phyloP scores from a whole-genome alignment of 1,140 invertebrate genomes.

The Triops cancriformis region DNA sequence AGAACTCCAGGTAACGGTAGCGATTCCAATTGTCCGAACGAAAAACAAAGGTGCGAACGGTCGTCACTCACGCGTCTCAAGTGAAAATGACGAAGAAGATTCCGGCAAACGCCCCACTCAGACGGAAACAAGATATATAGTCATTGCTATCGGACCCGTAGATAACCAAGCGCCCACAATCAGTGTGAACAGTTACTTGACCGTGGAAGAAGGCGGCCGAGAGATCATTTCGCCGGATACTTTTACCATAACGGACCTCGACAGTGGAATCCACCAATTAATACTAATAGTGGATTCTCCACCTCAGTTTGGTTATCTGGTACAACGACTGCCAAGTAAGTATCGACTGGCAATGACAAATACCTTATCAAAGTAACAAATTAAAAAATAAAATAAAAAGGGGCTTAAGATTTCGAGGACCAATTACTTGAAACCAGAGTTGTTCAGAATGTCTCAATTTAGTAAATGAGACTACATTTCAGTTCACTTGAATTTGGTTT shows the following conservation, averaged over 20 bases:
- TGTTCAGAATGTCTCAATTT: too few species aligned
- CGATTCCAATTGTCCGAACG: not conserved
- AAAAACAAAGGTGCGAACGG: not conserved
- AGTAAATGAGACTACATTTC: too few species aligned
- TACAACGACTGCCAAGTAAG: slow-evolving; percentile 18
- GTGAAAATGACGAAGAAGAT: not conserved
- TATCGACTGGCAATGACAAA: too few species aligned
- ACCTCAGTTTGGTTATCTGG: slow-evolving; percentile 21
- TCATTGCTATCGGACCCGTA: slow-evolving; percentile 21
- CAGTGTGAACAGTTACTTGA: slow-evolving; percentile 21
- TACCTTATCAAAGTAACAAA: not conserved
- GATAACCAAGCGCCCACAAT: slow-evolving; percentile 24
- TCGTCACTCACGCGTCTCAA: not conserved
- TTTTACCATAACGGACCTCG: slow-evolving; percentile 16
- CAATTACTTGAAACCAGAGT: too few species aligned
- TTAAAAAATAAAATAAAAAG: not conserved
- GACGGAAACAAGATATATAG: not conserved
- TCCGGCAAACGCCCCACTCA: not conserved
- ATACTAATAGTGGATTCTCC: slow-evolving; percentile 15
- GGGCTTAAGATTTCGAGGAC: too few species aligned
- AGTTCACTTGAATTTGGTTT: too few species aligned
- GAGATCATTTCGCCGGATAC: slow-evolving; percentile 27
- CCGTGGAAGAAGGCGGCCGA: slow-evolving; percentile 23
- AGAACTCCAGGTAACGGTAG: not conserved
- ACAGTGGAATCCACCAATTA: not conserved